Evolutionary conservation across 1,140 invertebrate genomes (phyloP).

Genomic region (Drosophila sp.): DNA sequence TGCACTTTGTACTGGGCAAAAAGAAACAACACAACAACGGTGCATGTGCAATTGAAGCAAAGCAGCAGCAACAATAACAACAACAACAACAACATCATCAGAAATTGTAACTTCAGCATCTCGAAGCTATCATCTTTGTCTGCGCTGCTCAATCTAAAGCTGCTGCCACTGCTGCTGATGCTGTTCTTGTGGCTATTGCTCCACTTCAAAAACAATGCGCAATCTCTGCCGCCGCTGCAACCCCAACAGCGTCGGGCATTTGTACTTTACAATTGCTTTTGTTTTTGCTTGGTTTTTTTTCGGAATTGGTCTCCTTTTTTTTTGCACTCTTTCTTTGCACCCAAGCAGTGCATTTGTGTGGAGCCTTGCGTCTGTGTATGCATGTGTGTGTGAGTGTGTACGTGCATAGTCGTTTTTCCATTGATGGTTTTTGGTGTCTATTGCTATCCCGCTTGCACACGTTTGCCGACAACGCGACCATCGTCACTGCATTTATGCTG

Average conservation of each 20-base stretch:
- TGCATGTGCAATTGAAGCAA: constrained; percentile 34
- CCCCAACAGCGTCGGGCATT: constrained; percentile 44
- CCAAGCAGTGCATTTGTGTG: constrained; percentile 30
- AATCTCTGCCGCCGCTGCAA: constrained; percentile 54
- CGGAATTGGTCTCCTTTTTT: constrained; percentile 30
- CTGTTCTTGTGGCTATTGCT: constrained; percentile 45
- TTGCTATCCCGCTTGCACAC: constrained; percentile 56
- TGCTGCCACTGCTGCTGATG: constrained; percentile 21
- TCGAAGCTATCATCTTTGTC: constrained; percentile 54
- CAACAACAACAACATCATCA: background rate
- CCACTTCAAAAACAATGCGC: constrained; percentile 71
- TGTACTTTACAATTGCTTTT: constrained; percentile 77
- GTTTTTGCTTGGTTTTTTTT: constrained; percentile 50
- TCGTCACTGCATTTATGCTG: constrained; percentile 66
- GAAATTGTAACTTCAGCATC: constrained; percentile 31
- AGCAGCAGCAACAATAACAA: constrained; percentile 2
- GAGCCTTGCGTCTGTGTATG: constrained; percentile 12
- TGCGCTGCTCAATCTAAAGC: constrained; percentile 21
- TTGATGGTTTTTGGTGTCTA: constrained; percentile 71
- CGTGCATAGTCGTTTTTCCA: constrained; percentile 75
- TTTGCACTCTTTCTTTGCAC: constrained; percentile 61
- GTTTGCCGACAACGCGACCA: constrained; percentile 12
- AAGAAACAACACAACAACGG: constrained; percentile 44
- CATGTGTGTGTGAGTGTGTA: constrained; percentile 18
- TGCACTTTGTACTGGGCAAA: constrained; percentile 63